Evolutionary conservation across 2,113 vertebrate genomes (phyloP), one percentile per base, ranked within the genome.

Genomic region (Felis chaus): DNA sequence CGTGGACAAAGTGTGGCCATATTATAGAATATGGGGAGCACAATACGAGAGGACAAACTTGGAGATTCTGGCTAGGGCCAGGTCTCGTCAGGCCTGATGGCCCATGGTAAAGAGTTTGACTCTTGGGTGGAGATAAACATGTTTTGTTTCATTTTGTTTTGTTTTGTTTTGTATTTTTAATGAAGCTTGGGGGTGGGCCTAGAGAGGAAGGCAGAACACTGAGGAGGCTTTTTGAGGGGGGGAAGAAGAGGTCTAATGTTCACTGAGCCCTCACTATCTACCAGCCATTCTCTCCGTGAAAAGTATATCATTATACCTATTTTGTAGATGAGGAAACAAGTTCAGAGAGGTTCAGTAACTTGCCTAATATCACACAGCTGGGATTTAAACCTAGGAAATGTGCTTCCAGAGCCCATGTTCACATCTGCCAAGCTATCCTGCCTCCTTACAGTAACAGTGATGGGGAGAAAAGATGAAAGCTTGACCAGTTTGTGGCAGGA

Each of bases 161-260:
- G 45, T 57, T 57, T 57, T 61, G 57, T 61, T 61, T 66, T 89
- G 19, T 89, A n/a, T 86, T 89, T 97, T 91, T 66, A 66, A 73
- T 73, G 63, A 11, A 7, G 25, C 1, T 4, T 55, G 7, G 23
- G 12, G 1, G 1, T 76, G 8, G 10, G 0, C 21, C 25, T 74
- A 89, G 18, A 95, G 57, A 78, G 65, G 15, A 91, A 74, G 8
- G 18, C 36, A 83, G 36, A 96, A 91, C 27, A 36, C 21, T 11
- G 33, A 65, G 14, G 13, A 91, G 61, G 36, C 25, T 73, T 76
- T 80, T 69, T 36, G 1, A 39, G 29, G 25, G 50, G 39, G 45
- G 4, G 3, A 50, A 27, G 16, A 65, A 78, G 45, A 29, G 12
- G 27, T 50, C 29, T 57, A 31, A 4, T 50, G 36, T 63, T 79